These are phyloP conservation scores for Rhizoglyphus robini DNA, from an alignment of 1,140 invertebrate genomes.

Conservation along the genomic window DNA sequence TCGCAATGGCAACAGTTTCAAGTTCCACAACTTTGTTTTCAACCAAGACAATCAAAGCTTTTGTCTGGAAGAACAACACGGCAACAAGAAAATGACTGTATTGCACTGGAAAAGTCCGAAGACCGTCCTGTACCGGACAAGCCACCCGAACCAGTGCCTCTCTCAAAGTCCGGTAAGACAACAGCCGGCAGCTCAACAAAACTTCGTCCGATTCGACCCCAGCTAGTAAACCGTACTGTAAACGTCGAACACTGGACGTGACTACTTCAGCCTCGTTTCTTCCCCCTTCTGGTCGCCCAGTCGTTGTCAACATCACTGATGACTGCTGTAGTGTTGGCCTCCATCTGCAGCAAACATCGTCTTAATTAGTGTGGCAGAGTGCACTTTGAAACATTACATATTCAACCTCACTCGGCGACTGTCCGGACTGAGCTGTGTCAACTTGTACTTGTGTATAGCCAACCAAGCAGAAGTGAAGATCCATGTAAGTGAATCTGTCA, in stretches of 20 bases:
- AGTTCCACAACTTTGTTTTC: constrained; percentile 24
- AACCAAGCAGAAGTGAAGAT: too few species aligned
- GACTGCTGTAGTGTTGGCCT: too few species aligned
- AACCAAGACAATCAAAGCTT: constrained; percentile 10
- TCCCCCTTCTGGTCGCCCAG: background rate
- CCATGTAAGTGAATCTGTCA: too few species aligned
- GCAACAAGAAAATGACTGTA: constrained; percentile 29
- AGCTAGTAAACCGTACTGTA: too few species aligned
- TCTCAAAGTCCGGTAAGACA: background rate
- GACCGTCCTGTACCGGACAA: background rate
- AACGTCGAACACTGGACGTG: background rate
- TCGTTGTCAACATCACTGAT: too few species aligned
- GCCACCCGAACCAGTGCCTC: background rate
- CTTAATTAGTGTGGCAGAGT: too few species aligned
- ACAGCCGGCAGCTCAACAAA: background rate
- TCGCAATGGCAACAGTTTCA: constrained; percentile 15
- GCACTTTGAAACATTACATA: too few species aligned
- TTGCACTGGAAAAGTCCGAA: constrained; percentile 22
- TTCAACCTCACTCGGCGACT: too few species aligned
- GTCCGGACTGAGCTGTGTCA: too few species aligned
- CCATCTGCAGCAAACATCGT: too few species aligned
- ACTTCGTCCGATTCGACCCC: background rate
- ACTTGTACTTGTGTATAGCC: too few species aligned
- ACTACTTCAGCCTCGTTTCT: background rate
- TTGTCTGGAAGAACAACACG: constrained; percentile 28